Conservation (phyloP, 2,113 vertebrate species). For the Equus przewalskii region DNA sequence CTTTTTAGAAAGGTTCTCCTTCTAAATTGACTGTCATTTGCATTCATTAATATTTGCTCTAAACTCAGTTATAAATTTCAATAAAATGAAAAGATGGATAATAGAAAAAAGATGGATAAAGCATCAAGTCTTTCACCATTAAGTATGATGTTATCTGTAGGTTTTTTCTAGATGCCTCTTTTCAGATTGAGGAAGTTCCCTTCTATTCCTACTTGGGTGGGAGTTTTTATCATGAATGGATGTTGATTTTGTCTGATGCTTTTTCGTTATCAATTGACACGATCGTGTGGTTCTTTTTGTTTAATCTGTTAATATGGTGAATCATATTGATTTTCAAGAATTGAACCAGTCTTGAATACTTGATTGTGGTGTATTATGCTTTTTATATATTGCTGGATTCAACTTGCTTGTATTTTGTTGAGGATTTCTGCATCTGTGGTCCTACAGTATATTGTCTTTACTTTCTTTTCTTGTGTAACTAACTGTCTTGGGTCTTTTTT, state of each 20-base stretch:
- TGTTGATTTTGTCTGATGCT: neutral
- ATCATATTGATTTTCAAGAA: neutral
- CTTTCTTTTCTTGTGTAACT: neutral
- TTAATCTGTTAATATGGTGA: neutral
- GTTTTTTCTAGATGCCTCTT: neutral
- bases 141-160: neutral
- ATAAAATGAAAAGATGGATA: neutral
- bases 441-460: neutral
- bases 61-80: neutral
- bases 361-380: neutral
- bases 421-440: neutral
- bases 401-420: neutral
- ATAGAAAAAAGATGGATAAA: neutral
- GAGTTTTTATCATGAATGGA: neutral
- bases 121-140: neutral
- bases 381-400: neutral
- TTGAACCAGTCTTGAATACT: neutral
- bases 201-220: neutral
- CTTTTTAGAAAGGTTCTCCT: neutral
- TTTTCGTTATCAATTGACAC: neutral
- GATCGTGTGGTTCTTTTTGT: neutral
- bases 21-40: neutral
- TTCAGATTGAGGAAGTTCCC: neutral
- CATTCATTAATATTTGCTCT: neutral
- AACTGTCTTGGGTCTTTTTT: neutral